A percentile compares a stretch with the other conserved stretches of the same genome.
phyloP scores from a whole-genome alignment of 2,888 invertebrate genomes.

The Vanessa cardui region DNA sequence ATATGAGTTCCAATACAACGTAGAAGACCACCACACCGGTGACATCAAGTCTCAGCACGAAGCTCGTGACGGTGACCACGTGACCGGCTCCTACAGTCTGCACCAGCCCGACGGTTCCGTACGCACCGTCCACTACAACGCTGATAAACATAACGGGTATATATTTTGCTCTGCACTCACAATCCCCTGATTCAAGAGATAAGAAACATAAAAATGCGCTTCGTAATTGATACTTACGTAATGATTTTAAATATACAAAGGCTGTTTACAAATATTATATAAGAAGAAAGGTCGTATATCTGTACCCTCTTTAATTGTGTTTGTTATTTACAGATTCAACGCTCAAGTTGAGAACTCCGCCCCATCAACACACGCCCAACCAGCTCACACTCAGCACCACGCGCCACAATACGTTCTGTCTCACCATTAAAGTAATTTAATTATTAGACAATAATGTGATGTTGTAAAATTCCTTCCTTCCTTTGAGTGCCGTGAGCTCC shows the following conservation, averaged over 20 bases:
- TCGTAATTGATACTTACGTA: too few relatives aligned
- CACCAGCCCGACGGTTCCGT: slow-evolving; percentile 84
- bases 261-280: too few relatives aligned
- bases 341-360: slow-evolving; percentile 72
- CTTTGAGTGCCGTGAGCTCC: too few relatives aligned
- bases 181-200: too few relatives aligned
- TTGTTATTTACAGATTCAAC: slow-evolving; percentile 23
- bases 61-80: slow-evolving; percentile 84
- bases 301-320: too few relatives aligned
- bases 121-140: slow-evolving; percentile 83
- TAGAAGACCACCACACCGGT: slow-evolving; percentile 80
- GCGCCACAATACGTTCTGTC: slow-evolving; percentile 23
- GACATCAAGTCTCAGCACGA: slow-evolving; percentile 84
- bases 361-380: slow-evolving; percentile 51
- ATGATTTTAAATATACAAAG: too few relatives aligned
- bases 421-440: slow-evolving; percentile 11
- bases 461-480: too few relatives aligned
- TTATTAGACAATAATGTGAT: too few relatives aligned
- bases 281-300: too few relatives aligned
- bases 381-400: slow-evolving; percentile 34
- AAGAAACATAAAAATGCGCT: too few relatives aligned
- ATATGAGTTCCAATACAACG: slow-evolving; percentile 79
- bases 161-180: neutral
- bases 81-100: slow-evolving; percentile 85
- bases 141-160: slow-evolving; percentile 82